A percentile compares a stretch with the other conserved stretches of the same genome.
phyloP scores from a whole-genome alignment of 2,113 vertebrate genomes.

The Mastomys natalensis region DNA sequence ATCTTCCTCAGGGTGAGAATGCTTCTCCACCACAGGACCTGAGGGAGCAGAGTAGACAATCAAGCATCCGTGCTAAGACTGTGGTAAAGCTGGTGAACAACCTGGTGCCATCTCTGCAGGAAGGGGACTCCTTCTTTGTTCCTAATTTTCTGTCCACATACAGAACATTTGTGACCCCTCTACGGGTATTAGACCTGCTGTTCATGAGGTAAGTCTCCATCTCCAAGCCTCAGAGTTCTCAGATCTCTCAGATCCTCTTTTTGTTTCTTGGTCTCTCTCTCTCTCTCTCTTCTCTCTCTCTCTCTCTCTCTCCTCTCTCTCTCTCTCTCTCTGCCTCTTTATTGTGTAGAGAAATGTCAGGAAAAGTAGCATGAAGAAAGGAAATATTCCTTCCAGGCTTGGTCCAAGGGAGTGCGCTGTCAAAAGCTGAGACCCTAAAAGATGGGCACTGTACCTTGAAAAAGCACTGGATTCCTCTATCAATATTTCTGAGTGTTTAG shows the following conservation, averaged over 20 bases:
- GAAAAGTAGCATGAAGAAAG: too few species aligned
- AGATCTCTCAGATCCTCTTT: rapidly evolving
- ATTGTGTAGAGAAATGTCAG: too few species aligned
- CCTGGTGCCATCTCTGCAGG: neutral
- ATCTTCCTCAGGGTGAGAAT: neutral
- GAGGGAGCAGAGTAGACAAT: too few species aligned
- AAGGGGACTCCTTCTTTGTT: neutral
- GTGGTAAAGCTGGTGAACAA: neutral
- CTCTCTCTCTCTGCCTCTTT: rapidly evolving
- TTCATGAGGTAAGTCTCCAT: neutral
- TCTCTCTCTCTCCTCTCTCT: neutral
- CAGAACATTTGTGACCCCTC: neutral
- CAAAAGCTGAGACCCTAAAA: too few species aligned
- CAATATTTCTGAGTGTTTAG: too few species aligned
- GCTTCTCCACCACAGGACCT: neutral
- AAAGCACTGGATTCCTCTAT: rapidly evolving
- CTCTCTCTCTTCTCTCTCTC: neutral
- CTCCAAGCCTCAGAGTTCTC: too few species aligned
- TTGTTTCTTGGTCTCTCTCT: neutral
- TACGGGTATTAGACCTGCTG: neutral
- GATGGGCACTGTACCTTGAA: too few species aligned
- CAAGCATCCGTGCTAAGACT: neutral
- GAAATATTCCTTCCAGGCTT: too few species aligned
- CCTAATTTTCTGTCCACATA: neutral
- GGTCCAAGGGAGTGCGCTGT: too few species aligned